Conservation (phyloP, 2,888 invertebrate genomes). For the Oxytorus armatus region DNA sequence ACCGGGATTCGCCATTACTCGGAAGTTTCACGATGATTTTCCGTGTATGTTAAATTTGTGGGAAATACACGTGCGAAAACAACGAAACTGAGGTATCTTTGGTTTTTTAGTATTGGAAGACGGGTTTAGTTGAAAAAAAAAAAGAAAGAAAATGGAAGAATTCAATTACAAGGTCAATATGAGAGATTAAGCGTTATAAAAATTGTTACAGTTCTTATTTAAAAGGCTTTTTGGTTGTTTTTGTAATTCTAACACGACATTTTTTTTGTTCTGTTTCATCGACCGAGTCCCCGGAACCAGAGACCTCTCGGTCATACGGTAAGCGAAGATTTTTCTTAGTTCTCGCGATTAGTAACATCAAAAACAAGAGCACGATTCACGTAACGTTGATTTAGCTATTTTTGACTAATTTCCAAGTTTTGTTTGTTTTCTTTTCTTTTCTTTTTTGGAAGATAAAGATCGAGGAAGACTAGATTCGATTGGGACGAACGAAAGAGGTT, state of each 20-base stretch:
- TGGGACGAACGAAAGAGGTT: conserved; percentile 44
- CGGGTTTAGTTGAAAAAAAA: background rate
- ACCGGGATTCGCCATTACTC: conserved; percentile 78
- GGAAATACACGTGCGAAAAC: background rate
- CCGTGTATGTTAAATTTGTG: conserved; percentile 6
- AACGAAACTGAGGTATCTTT: no score
- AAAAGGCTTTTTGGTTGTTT: no score
- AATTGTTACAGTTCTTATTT: conserved; percentile 1
- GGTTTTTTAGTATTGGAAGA: no score
- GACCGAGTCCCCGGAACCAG: conserved; percentile 26
- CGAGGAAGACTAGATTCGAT: conserved; percentile 49
- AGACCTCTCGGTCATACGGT: conserved; percentile 39
- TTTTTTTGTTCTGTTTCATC: conserved; percentile 45
- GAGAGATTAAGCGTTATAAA: background rate
- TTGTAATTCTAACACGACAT: conserved; percentile 20
- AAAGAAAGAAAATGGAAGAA: background rate
- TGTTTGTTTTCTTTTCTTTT: background rate
- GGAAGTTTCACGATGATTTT: conserved; percentile 9
- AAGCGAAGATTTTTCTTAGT: conserved; percentile 6
- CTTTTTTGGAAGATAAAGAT: conserved; percentile 25
- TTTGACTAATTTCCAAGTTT: background rate
- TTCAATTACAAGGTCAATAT: conserved; percentile 22
- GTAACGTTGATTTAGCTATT: background rate
- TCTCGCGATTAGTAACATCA: conserved; percentile 20
- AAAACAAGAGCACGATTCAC: background rate